Evolutionary conservation across 2,888 invertebrate species (phyloP).

Genomic region (Parnassius glacialis): DNA sequence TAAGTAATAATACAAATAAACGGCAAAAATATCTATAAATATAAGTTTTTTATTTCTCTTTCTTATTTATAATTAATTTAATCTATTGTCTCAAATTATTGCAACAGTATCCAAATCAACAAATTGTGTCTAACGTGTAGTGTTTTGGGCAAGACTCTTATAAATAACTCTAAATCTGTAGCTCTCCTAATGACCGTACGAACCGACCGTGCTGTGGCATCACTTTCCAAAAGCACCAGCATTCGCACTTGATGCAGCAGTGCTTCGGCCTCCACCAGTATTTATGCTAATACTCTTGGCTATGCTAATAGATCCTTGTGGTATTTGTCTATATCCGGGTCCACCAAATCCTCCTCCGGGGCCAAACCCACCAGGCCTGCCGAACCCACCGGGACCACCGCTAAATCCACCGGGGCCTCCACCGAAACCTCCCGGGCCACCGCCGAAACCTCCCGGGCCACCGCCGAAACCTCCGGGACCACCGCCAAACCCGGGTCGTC

Average conservation of each 20-base stretch:
- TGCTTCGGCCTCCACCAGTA: slow-evolving; percentile 33
- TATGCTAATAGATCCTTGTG: slow-evolving; percentile 36
- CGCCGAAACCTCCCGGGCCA: neutral
- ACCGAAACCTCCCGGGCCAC: slow-evolving; percentile 1
- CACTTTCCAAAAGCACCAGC: slow-evolving; percentile 32
- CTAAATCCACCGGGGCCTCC: slow-evolving; percentile 10
- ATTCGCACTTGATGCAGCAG: slow-evolving; percentile 22
- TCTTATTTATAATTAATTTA: no score
- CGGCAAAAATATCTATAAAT: no score
- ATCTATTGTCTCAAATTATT: no score
- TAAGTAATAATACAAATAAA: no score
- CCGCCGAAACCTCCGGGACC: slow-evolving; percentile 11
- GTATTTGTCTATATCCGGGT: slow-evolving; percentile 19
- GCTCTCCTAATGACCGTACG: no score
- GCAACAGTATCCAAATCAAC: no score
- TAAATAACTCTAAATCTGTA: no score
- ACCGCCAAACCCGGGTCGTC: slow-evolving; percentile 20
- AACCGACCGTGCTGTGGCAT: neutral
- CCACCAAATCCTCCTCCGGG: slow-evolving; percentile 2
- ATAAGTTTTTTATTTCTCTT: no score
- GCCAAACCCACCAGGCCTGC: slow-evolving; percentile 9
- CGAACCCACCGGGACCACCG: slow-evolving; percentile 5
- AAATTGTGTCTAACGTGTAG: no score
- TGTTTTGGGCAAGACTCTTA: no score
- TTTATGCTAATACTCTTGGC: slow-evolving; percentile 44